Percentiles rank a stretch among this genome's conserved stretches.
Conservation (phyloP, 2,888 invertebrate species). For the Bombylius major region DNA sequence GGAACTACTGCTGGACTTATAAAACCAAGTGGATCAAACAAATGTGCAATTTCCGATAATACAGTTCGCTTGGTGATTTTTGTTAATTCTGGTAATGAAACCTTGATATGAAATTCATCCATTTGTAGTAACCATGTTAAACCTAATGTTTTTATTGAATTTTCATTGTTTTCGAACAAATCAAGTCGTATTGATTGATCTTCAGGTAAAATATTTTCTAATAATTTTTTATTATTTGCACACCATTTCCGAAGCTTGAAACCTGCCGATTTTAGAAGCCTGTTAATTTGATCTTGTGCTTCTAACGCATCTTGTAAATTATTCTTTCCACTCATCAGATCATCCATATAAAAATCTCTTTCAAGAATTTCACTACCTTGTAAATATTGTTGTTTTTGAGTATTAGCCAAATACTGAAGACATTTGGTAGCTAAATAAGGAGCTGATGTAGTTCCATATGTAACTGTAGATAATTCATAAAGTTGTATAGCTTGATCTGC, state of each 20-base stretch:
- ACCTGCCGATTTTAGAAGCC: slow-evolving; percentile 3
- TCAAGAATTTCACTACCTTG: not conserved
- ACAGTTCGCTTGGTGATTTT: slow-evolving; percentile 6
- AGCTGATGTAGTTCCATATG: too few species aligned
- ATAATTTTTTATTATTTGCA: slow-evolving; percentile 2
- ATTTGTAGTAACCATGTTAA: slow-evolving; percentile 8
- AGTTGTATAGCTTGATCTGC: not conserved
- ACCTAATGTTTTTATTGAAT: slow-evolving; percentile 3
- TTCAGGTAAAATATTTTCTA: not conserved
- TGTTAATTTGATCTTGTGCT: slow-evolving; percentile 2
- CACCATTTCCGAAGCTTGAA: slow-evolving; percentile 10
- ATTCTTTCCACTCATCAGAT: too few species aligned
- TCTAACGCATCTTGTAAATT: not conserved
- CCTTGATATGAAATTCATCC: slow-evolving; percentile 7
- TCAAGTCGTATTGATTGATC: not conserved
- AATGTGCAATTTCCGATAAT: slow-evolving; percentile 5
- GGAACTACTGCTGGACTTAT: slow-evolving; percentile 8
- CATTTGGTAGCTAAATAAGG: too few species aligned
- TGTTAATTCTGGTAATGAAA: not conserved
- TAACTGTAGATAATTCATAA: too few species aligned
- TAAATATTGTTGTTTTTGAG: slow-evolving; percentile 9
- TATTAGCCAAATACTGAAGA: slow-evolving; percentile 7
- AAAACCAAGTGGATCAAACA: slow-evolving; percentile 12
- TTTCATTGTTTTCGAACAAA: not conserved
- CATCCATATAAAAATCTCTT: too few species aligned